phyloP scores from a whole-genome alignment of 2,888 invertebrate genomes.

The Ichneumoninae sp. region DNA sequence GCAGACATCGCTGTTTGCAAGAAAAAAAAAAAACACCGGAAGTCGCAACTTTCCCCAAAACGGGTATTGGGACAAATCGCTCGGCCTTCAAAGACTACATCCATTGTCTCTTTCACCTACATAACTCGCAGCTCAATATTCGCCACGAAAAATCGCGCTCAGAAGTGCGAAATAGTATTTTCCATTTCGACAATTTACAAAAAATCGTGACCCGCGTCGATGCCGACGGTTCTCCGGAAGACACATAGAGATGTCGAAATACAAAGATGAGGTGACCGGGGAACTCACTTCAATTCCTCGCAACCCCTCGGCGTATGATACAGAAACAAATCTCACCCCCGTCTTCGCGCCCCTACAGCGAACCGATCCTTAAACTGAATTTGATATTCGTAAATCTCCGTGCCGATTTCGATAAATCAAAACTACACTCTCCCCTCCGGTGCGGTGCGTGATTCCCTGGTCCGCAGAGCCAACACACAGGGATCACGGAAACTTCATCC shows the following conservation, averaged over 20 bases:
- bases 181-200: background rate
- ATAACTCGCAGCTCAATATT: too few species aligned
- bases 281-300: conserved; percentile 20
- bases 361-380: conserved; percentile 77
- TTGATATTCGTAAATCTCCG: conserved; percentile 84
- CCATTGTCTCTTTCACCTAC: too few species aligned
- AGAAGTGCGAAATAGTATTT: background rate
- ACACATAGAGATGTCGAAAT: background rate
- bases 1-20: too few species aligned
- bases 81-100: too few species aligned
- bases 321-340: conserved; percentile 35
- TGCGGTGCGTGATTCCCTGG: conserved; percentile 51
- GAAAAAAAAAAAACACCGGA: too few species aligned
- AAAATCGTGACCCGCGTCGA: background rate
- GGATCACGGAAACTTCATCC: conserved; percentile 38
- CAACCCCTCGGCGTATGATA: conserved; percentile 6
- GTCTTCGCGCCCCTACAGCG: background rate
- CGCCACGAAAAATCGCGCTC: too few species aligned
- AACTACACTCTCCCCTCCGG: conserved; percentile 77
- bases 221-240: background rate
- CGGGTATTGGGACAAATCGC: too few species aligned
- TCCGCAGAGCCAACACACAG: conserved; percentile 46
- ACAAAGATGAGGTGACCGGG: conserved; percentile 10
- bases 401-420: conserved; percentile 83
- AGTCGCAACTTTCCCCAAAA: too few species aligned